Evolutionary conservation across 2,888 invertebrate species (phyloP).

Genomic region (Leucophenga maculata): DNA sequence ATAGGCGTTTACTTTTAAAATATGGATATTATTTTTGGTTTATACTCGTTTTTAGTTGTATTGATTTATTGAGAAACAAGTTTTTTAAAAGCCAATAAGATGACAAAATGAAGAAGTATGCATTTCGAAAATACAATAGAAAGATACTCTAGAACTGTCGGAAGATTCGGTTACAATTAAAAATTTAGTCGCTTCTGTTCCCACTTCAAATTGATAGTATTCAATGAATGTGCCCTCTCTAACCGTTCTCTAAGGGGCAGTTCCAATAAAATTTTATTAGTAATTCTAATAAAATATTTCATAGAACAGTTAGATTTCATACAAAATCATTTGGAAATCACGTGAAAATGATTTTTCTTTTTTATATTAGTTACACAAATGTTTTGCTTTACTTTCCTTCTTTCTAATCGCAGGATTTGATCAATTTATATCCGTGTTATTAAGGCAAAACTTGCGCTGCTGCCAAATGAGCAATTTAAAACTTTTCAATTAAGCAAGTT

Average conservation of each 20-base stretch:
- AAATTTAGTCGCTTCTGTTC: no score
- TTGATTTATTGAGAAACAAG: background rate
- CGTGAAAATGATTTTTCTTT: no score
- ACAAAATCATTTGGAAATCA: no score
- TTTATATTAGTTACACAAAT: background rate
- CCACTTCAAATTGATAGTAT: no score
- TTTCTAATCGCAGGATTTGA: background rate
- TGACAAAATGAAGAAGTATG: background rate
- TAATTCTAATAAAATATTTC: no score
- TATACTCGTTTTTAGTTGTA: no score
- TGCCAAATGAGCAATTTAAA: background rate
- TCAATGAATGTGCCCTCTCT: no score
- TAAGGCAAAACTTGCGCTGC: background rate
- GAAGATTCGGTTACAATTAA: background rate
- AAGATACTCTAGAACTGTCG: background rate
- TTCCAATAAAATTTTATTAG: no score
- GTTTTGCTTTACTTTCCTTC: background rate
- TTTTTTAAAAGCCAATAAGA: background rate
- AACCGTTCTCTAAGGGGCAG: no score
- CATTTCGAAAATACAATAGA: background rate
- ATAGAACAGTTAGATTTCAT: no score
- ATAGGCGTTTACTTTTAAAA: background rate
- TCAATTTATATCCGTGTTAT: background rate
- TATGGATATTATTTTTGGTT: background rate
- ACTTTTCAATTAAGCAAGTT: conserved; percentile 11